A percentile compares a stretch with the other conserved stretches of the same genome.
phyloP scores from a whole-genome alignment of 2,888 invertebrate genomes.

The Cryptophagus acutangulus region DNA sequence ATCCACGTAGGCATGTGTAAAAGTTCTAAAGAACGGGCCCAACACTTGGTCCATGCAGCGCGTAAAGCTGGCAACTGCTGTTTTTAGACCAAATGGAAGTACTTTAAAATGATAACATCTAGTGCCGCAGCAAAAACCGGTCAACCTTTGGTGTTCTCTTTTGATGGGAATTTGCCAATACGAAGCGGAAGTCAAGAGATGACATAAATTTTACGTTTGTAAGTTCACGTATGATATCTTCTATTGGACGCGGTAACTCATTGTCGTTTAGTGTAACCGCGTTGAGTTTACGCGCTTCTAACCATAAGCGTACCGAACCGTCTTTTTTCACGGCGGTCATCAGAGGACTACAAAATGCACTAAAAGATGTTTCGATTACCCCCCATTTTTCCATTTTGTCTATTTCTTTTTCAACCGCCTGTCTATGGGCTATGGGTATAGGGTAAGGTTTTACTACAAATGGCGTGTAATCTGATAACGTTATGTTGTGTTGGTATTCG shows the following conservation, averaged over 20 bases:
- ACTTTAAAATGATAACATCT: slow-evolving; percentile 22
- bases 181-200: slow-evolving; percentile 23
- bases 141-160: slow-evolving; percentile 19
- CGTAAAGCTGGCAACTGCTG: slow-evolving; percentile 16
- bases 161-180: slow-evolving; percentile 28
- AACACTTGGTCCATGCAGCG: slow-evolving; percentile 17
- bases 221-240: slow-evolving; percentile 21
- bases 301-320: slow-evolving; percentile 10
- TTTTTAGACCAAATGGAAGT: slow-evolving; percentile 18
- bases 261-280: slow-evolving; percentile 10
- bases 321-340: slow-evolving; percentile 9
- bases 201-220: slow-evolving; percentile 11
- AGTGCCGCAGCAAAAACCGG: slow-evolving; percentile 22
- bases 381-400: slow-evolving; percentile 8
- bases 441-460: slow-evolving; percentile 10
- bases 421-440: slow-evolving; percentile 12
- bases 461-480: neutral
- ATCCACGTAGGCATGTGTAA: slow-evolving; percentile 18
- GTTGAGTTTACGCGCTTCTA: slow-evolving; percentile 14
- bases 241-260: slow-evolving; percentile 12
- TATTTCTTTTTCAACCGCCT: slow-evolving; percentile 6
- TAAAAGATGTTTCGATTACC: slow-evolving; percentile 1
- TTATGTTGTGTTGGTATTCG: slow-evolving; percentile 12
- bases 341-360: slow-evolving; percentile 5
- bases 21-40: slow-evolving; percentile 13